These are phyloP conservation scores for Syngnathus acus DNA, from an alignment of 2,797 vertebrate species.

Conservation along the genomic window DNA sequence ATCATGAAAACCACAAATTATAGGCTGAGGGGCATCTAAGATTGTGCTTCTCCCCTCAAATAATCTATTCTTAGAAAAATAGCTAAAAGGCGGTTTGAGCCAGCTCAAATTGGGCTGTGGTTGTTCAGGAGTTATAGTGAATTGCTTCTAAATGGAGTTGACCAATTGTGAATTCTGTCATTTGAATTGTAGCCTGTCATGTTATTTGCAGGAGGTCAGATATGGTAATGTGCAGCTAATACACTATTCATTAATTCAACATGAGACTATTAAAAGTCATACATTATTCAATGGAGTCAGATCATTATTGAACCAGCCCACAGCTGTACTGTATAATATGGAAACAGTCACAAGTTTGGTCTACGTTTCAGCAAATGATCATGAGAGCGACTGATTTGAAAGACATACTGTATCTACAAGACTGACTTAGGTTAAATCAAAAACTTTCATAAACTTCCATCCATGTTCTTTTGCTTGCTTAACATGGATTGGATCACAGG, in stretches of 20 bases:
- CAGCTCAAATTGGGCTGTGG: not conserved
- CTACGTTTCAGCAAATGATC: not conserved
- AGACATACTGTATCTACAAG: not conserved
- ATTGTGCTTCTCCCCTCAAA: not conserved
- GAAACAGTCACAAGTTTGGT: not conserved
- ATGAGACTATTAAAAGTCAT: constrained; percentile 17
- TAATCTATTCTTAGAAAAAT: not conserved
- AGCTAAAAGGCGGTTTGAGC: not conserved
- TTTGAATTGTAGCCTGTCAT: not conserved
- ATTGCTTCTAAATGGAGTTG: constrained; percentile 3
- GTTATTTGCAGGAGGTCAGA: constrained; percentile 6
- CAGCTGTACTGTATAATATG: too few species aligned
- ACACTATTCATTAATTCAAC: constrained; percentile 25
- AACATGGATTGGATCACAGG: too few species aligned
- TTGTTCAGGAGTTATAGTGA: not conserved
- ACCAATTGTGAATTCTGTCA: not conserved
- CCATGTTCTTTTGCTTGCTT: too few species aligned
- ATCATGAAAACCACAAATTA: not conserved
- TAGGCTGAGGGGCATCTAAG: not conserved
- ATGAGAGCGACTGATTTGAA: not conserved
- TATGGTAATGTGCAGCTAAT: constrained; percentile 33
- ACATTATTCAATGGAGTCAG: constrained; percentile 26
- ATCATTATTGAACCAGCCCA: constrained; percentile 6
- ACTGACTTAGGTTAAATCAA: not conserved
- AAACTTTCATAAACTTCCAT: not conserved